Evolutionary conservation across 2,888 invertebrate species (phyloP), one percentile per base, ranked within the genome.

Genomic region (Zele albiditarsus): DNA sequence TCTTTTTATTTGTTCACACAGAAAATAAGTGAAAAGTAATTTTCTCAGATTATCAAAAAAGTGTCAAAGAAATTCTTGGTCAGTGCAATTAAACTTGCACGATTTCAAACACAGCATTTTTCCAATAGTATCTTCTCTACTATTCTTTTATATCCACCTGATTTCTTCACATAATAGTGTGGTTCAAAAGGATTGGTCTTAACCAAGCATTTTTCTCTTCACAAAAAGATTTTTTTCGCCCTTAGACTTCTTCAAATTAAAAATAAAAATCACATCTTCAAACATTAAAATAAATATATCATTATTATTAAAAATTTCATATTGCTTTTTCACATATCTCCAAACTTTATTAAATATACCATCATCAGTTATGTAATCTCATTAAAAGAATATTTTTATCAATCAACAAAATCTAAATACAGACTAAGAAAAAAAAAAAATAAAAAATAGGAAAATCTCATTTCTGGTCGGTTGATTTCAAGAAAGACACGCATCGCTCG

Each of bases 391-490:
- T 5, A 20, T 53, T 23, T 10, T 53, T 20, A 53, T 53, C 53
- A 20, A 53, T 53, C 53, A 53, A 38, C 38, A 8, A 53, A 20
- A 20, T 53, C 53, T 20, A 1, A 46, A n/a, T n/a, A 49, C n/a
- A 16, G 49, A 16, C 10, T 49, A 66, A 66, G 46, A 16, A 42
- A 46, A 42, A n/a, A 33, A 14, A n/a, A 38, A 25, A 20, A 33
- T 12, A 42, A 67, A 42, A 6, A 27, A 20, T 49, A 49, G 31
- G 53, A 53, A 46, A 69, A 69, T 69, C 58, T 58, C 58, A 69
- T 69, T 38, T 58, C 69, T 25, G 58, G 58, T 69, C 31, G 33
- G 38, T 38, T 69, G 33, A 58, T 58, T 69, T 69, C 10, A 31
- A 31, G 6, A 25, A 67, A 57, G 33, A n/a, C 33, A 69, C 33